Evolutionary conservation across 2,888 invertebrate species (phyloP).

Genomic region (Trachelus tabidus): DNA sequence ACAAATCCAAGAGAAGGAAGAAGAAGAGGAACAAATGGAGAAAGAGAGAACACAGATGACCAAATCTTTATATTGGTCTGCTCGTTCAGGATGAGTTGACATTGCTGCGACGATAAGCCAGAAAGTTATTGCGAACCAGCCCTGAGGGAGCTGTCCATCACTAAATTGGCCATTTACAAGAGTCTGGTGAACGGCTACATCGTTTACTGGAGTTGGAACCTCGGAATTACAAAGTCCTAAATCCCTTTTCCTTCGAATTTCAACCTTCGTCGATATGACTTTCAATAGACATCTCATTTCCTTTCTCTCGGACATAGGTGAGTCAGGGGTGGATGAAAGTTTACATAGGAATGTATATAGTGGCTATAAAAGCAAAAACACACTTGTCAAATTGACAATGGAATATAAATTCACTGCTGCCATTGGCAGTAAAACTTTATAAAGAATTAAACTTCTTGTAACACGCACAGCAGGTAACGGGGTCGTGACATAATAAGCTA

Average conservation of each 20-base stretch:
- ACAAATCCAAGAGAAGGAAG: background rate
- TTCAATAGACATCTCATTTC: background rate
- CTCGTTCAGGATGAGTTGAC: background rate
- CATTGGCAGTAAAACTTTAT: background rate
- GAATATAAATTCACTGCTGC: background rate
- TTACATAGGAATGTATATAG: background rate
- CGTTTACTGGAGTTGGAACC: background rate
- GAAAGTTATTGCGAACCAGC: background rate
- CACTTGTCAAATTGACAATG: background rate
- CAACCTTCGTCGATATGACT: background rate
- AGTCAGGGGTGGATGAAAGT: background rate
- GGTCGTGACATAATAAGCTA: background rate
- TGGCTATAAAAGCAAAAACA: background rate
- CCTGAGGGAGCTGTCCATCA: slow-evolving; percentile 5
- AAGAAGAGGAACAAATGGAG: background rate
- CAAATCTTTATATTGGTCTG: background rate
- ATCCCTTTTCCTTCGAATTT: background rate
- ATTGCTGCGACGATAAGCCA: background rate
- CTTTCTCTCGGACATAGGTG: background rate
- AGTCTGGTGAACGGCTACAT: background rate
- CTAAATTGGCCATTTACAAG: background rate
- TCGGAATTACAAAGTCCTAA: background rate
- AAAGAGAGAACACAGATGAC: background rate
- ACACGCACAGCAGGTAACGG: background rate
- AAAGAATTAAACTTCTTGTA: background rate